Conservation (phyloP, 2,113 vertebrate species). For the Phycodurus eques region DNA sequence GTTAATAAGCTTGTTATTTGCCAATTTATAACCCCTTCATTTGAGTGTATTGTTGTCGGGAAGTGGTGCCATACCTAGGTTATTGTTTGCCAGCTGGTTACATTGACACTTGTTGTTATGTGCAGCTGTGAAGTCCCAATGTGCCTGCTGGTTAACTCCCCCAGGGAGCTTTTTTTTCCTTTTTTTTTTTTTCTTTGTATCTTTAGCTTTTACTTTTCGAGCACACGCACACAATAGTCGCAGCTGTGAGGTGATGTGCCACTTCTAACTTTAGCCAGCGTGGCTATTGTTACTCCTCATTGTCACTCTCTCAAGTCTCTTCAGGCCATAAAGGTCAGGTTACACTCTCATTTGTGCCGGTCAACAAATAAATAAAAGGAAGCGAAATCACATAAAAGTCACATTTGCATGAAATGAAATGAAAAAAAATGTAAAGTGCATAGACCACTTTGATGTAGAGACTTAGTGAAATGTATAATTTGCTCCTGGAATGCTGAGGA, state of each 20-base stretch:
- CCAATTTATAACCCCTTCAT: too few species aligned
- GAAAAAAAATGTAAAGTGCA: too few species aligned
- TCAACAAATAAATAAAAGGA: too few species aligned
- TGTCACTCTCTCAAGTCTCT: constrained; percentile 17
- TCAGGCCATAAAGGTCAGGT: constrained; percentile 21
- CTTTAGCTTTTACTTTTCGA: constrained; percentile 1
- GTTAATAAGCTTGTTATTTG: too few species aligned
- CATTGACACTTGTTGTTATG: not conserved
- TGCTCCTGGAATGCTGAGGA: not conserved
- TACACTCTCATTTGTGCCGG: constrained; percentile 13
- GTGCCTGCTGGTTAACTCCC: constrained; percentile 1
- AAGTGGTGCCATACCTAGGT: too few species aligned
- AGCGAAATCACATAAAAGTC: too few species aligned
- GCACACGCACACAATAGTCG: constrained; percentile 17
- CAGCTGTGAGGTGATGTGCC: constrained; percentile 49
- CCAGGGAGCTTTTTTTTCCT: not conserved
- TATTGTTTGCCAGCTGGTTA: not conserved
- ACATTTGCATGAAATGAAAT: too few species aligned
- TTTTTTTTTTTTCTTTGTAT: constrained; percentile 22
- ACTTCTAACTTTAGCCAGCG: constrained; percentile 65
- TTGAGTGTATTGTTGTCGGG: too few species aligned
- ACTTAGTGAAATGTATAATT: not conserved
- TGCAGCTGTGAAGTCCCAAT: not conserved
- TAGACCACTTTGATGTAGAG: too few species aligned
- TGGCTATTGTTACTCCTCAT: constrained; percentile 64